phyloP scores from a whole-genome alignment of 2,113 vertebrate species.

The Hydropotes inermis region DNA sequence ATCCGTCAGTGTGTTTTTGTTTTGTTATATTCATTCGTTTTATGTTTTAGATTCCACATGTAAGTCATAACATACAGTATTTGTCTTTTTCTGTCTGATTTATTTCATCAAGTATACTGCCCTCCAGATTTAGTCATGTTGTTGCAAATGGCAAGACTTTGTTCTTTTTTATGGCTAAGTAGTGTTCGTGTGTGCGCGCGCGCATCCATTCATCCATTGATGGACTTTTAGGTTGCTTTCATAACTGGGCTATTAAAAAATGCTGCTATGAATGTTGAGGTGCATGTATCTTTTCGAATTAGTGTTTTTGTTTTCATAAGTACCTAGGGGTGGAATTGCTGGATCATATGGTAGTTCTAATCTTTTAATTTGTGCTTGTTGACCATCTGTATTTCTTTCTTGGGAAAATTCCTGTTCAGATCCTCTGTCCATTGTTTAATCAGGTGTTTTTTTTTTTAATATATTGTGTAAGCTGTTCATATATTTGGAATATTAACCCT shows the following conservation, averaged over 20 bases:
- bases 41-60: background rate
- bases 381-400: background rate
- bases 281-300: background rate
- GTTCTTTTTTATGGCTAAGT: background rate
- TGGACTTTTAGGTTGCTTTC: background rate
- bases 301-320: background rate
- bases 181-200: rapidly evolving
- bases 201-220: background rate
- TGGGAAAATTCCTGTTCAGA: background rate
- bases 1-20: background rate
- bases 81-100: background rate
- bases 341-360: background rate
- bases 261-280: background rate
- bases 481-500: background rate
- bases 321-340: background rate
- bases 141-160: background rate
- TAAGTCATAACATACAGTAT: background rate
- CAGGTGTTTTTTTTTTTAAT: background rate
- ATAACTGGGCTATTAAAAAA: background rate
- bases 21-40: background rate
- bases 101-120: background rate
- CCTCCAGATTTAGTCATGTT: background rate
- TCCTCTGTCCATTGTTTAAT: background rate
- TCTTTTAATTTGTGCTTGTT: background rate
- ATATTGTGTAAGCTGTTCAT: background rate